Evolutionary conservation across 2,797 vertebrate species (phyloP), one percentile per base, ranked within the genome.

Genomic region (Agapornis canus): DNA sequence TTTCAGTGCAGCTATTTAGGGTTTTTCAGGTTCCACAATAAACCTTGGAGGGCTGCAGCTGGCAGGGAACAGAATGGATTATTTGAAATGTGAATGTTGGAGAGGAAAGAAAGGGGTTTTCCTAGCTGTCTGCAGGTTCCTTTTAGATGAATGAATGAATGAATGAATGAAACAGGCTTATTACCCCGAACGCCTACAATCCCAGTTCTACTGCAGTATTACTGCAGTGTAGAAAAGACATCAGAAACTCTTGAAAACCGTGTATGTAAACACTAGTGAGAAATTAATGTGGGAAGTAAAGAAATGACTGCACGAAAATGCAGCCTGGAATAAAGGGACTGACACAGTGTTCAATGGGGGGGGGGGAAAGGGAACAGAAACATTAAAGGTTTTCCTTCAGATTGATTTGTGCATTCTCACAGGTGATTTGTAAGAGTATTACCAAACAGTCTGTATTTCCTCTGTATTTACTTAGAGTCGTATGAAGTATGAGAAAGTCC

Each of bases 401-500:
- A 18, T 7, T 43, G 64, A 49, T 52, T 81, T 92, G 63, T 76
- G 63, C 49, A 5, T 52, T 60, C 25, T 82, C 26, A 8, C 12
- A 8, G 47, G 17, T 45, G 45, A 2, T 61, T 1, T 81, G 57
- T 59, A 23, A 4, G 17, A 57, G 40, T 17, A 11, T 71, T 18
- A 29, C 35, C 13, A 73, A 91, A 51, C 81, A 51, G 32, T 37
- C 15, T 83, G n/a, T 64, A 15, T 77, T 89, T 86, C 77, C 51
- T 72, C 39, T 81, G 63, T 91, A 16, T 91, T 88, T 42, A 31
- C 76, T 25, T 85, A 99, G 99, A 99, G 99, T 98, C 99, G 99
- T 76, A 99, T 99, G 99, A 99, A 99, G 95, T 99, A 99, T 23
- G 99, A 99, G 96, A 99, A 99, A 66, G 99, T 99, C 66, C 99